These are phyloP conservation scores for Crax fasciolata DNA, from an alignment of 2,797 vertebrate genomes.

Conservation along the genomic window DNA sequence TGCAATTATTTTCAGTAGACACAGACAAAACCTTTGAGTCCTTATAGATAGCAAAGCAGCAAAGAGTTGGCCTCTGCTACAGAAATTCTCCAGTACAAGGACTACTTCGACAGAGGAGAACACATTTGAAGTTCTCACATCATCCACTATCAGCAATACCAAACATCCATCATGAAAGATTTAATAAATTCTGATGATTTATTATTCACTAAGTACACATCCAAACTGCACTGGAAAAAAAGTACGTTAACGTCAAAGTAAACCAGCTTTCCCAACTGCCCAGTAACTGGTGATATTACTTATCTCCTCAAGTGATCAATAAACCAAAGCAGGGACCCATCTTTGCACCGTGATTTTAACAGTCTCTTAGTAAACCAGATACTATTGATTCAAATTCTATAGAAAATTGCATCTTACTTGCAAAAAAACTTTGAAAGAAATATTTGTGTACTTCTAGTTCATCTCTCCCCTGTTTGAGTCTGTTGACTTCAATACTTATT, in stretches of 20 bases:
- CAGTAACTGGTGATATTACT: neutral
- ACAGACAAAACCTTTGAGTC: neutral
- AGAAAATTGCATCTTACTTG: neutral
- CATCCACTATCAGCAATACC: neutral
- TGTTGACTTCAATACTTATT: neutral
- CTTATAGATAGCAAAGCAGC: neutral
- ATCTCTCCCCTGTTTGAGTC: neutral
- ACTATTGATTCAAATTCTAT: neutral
- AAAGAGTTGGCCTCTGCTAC: neutral
- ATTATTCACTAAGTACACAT: neutral
- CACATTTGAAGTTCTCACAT: neutral
- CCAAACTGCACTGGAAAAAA: neutral
- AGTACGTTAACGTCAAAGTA: slow-evolving; percentile 19
- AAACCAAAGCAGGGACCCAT: neutral
- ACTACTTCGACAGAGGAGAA: neutral
- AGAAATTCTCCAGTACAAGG: neutral
- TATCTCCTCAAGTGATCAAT: slow-evolving; percentile 9
- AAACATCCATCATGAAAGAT: neutral
- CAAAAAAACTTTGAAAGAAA: neutral
- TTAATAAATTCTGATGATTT: neutral
- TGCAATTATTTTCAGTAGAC: neutral
- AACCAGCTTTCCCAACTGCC: slow-evolving; percentile 11
- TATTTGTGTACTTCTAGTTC: neutral
- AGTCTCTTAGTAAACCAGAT: neutral
- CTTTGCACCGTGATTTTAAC: neutral